A percentile compares a stretch with the other conserved stretches of the same genome.
These are phyloP conservation scores for Creontiades dilutus DNA, from an alignment of 2,888 invertebrate species.

Conservation along the genomic window DNA sequence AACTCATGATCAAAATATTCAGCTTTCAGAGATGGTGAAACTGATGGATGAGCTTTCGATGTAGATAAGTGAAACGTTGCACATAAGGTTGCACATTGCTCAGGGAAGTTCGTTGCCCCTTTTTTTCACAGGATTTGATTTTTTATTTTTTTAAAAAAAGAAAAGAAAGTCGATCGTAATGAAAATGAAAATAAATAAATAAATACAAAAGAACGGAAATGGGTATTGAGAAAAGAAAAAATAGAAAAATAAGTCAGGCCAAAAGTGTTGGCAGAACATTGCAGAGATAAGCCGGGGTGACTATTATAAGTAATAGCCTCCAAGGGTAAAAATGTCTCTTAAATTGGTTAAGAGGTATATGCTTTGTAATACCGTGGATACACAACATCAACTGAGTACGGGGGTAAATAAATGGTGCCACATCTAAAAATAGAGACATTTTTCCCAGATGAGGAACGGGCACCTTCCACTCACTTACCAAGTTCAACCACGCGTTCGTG, in stretches of 20 bases:
- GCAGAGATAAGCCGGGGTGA: conserved; percentile 75
- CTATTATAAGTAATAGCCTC: conserved; percentile 74
- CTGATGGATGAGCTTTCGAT: conserved; percentile 45
- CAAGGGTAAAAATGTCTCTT: conserved; percentile 75
- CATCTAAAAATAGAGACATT: conserved; percentile 73
- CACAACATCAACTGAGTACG: conserved; percentile 73
- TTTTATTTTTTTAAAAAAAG: no score
- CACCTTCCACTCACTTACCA: conserved; percentile 79
- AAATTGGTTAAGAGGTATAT: conserved; percentile 72
- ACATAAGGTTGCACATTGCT: background rate
- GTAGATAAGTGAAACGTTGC: conserved; percentile 14
- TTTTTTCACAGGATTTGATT: conserved; percentile 67
- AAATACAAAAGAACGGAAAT: no score
- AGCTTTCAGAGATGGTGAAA: conserved; percentile 55
- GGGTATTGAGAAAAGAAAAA: conserved; percentile 1
- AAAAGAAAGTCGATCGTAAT: conserved; percentile 28
- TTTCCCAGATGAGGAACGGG: conserved; percentile 72
- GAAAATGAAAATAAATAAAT: conserved; percentile 20
- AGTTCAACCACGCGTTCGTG: conserved; percentile 81
- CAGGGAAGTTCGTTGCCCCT: conserved; percentile 40
- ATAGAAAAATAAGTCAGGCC: conserved; percentile 9
- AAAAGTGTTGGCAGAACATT: conserved; percentile 73
- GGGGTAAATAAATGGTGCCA: conserved; percentile 73
- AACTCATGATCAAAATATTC: background rate
- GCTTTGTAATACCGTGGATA: conserved; percentile 73